Base-by-base conservation (phyloP, 2,888 invertebrate genomes). In the Charanyca ferruginea region DNA sequence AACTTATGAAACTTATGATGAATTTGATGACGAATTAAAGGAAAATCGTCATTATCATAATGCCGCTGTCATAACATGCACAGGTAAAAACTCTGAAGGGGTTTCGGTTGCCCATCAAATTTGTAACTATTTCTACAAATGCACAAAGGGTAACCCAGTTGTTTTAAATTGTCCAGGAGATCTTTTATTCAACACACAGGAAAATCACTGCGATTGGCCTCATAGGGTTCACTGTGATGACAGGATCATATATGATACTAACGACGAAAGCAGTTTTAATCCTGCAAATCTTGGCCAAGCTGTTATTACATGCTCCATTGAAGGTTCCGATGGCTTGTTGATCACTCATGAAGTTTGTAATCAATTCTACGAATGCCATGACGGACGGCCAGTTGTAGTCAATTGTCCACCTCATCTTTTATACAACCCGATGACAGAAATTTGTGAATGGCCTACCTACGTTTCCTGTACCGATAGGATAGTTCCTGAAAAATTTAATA, bases 301-400 rank as follows among this genome's bases (percentile, higher is more conserved):
- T 23, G 72, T 82, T 0, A 44, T 70, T 0, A 85, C 89, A n/a
- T 91, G 90, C 55, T 69, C 76, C 13, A 62, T 74, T 16, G 66
- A 74, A n/a, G 80, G 71, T 13, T 88, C 89, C 1, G 84, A 90
- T 1, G 87, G 87, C 1, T 63, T 78, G 2, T 62, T 89, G 0
- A 66, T 90, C 1, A 85, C 89, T n/a, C 87, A 90, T 54, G 85
- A 86, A 73, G 65, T 77, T 41, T 90, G 90, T 66, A 84, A 86
- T 51, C 65, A 83, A 49, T 90, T 84, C 54, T 90, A 90, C 59
- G 81, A 80, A 51, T 91, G 91, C 28, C 32, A 48, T 18, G 32
- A 81, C 22, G 84, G 88, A 5, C 18, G 32, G 1, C 87, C 89
- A 1, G 76, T 90, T 1, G 48, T 80, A 0, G 1, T 82, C 3